These are phyloP conservation scores for cat (Felis catus) DNA, from an alignment of 2,113 vertebrate genomes.

Conservation along the genomic window F.catus_Fca126_mat1.0 CM031412.1:111495501-111496000, in stretches of 20 bases:
- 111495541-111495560: too few species aligned
- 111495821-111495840: neutral
- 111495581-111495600: too few species aligned
- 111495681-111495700: neutral
- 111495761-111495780: neutral
- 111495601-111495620: too few species aligned
- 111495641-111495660: neutral
- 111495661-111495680: neutral
- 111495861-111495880: neutral
- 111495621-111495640: neutral
- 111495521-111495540: too few species aligned
- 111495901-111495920: too few species aligned
- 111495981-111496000: too few species aligned
- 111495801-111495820: neutral
- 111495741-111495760: neutral
- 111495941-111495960: too few species aligned
- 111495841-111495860: neutral
- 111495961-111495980: too few species aligned
- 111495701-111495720: neutral
- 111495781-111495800: neutral
- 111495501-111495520: too few species aligned
- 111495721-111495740: neutral
- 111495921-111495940: too few species aligned
- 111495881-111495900: too few species aligned
- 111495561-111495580: too few species aligned